Conservation (phyloP, 2,888 invertebrate species). For the Cantharis rufa region DNA sequence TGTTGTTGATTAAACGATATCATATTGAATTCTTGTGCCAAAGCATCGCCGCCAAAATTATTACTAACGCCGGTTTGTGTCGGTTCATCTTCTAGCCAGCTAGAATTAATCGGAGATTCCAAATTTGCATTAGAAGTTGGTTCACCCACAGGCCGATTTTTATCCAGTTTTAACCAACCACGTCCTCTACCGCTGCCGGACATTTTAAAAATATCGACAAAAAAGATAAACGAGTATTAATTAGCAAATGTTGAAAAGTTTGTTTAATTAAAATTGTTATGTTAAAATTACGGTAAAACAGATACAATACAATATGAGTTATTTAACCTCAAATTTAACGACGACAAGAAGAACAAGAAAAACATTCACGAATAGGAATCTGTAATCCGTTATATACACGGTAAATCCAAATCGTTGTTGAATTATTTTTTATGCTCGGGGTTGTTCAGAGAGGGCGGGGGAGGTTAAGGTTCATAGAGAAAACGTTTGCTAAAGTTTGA, state of each 20-base stretch:
- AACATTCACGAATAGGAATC: background rate
- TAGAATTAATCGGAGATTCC: background rate
- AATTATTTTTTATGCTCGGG: too few relatives aligned
- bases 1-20: conserved; percentile 4
- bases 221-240: background rate
- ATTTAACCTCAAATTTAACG: background rate
- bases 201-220: conserved; percentile 28
- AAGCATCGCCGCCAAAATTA: background rate
- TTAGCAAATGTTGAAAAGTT: background rate
- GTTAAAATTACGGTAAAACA: background rate
- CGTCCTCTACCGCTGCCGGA: conserved; percentile 44
- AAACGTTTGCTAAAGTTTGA: too few relatives aligned
- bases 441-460: too few relatives aligned
- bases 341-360: background rate
- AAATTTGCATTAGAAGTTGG: background rate
- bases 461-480: too few relatives aligned
- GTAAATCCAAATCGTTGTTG: background rate
- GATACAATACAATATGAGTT: background rate
- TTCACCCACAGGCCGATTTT: conserved; percentile 36
- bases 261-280: background rate
- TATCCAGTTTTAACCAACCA: conserved; percentile 45
- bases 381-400: background rate
- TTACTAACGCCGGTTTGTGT: conserved; percentile 1
- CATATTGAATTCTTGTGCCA: background rate
- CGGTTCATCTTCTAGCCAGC: background rate